Percentiles rank a stretch among this genome's conserved stretches.
phyloP scores from a whole-genome alignment of 2,113 vertebrate species.

The Panthera tigris region DNA sequence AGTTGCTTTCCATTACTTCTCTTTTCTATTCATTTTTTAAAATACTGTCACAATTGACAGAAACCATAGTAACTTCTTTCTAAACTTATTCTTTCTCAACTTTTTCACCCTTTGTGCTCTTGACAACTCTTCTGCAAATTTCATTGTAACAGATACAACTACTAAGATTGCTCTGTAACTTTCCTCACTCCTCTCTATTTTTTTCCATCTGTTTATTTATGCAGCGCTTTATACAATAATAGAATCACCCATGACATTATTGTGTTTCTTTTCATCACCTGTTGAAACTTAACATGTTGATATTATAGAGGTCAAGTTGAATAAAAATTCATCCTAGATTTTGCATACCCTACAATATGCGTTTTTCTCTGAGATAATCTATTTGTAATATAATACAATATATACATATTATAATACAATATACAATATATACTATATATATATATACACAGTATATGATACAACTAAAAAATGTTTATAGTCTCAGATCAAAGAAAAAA shows the following conservation, averaged over 20 bases:
- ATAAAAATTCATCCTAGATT: not conserved
- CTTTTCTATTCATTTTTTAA: not conserved
- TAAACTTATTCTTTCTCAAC: slow-evolving; percentile 14
- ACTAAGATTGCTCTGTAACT: not conserved
- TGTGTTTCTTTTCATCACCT: not conserved
- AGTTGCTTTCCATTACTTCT: not conserved
- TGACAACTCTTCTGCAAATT: slow-evolving; percentile 1
- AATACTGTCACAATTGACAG: not conserved
- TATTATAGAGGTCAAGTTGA: not conserved
- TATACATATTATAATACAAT: too few relatives aligned
- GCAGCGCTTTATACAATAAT: not conserved
- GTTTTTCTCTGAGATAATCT: not conserved
- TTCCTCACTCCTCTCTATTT: not conserved
- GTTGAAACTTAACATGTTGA: not conserved
- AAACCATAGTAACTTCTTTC: not conserved
- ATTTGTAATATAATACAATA: not conserved
- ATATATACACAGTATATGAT: too few relatives aligned
- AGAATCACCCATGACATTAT: not conserved
- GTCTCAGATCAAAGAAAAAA: not conserved
- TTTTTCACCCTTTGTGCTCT: not conserved
- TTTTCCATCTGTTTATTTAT: not conserved
- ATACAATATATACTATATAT: too few relatives aligned
- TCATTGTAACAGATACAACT: not conserved
- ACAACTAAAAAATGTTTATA: not conserved
- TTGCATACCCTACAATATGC: not conserved